Base-by-base conservation (phyloP, 37 sponge, comb jelly and placozoan species). In the Ianthella basta region DNA sequence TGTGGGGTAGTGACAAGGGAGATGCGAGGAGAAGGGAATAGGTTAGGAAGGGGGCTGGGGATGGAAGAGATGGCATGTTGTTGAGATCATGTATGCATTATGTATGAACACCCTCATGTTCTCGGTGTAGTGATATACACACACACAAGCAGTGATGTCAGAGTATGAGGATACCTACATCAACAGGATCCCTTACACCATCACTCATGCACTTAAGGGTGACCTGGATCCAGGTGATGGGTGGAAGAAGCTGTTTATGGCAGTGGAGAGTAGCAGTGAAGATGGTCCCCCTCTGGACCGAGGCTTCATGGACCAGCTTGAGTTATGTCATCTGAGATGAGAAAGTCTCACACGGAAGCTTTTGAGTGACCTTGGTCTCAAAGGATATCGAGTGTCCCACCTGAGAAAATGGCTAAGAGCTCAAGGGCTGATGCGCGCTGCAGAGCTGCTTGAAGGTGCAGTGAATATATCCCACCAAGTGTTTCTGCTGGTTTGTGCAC, bases 281-380 rank as follows among this genome's bases (percentile, higher is more conserved):
- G 70, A 69, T 6, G 34, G 70, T 30, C 70, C 70, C 34, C 63
- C 63, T 61, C 70, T 69, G 29, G 70, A 69, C 18, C 70, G 35
- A 29, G 70, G 8, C 18, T 69, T 32, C 34, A 24, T 4, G 70
- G 29, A 1, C 4, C 18, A 34, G 29, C 70, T 69, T 24, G 34
- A 30, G 29, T 34, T 34, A 15, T 69, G 70, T 30, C 34, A n/a
- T 33, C 29, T 6, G 10, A 32, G 70, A 30, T 27, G 33, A 6
- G 35, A 69, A 33, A 69, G 70, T 69, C 70, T 33, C 19, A 69
- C 70, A 34, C 33, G 27, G 27, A 24, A 16, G 34, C 70, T 69
- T 2, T 30, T 69, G 1, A 69, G 34, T 30, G 70, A 69, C 18
- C 70, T 69, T 16, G 70, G 70, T 30, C 70, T 27, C 1, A 69